Percentiles rank a stretch among this genome's conserved stretches.
Evolutionary conservation across 1,140 invertebrate genomes (phyloP).

Genomic region (Brachionus rubens): DNA sequence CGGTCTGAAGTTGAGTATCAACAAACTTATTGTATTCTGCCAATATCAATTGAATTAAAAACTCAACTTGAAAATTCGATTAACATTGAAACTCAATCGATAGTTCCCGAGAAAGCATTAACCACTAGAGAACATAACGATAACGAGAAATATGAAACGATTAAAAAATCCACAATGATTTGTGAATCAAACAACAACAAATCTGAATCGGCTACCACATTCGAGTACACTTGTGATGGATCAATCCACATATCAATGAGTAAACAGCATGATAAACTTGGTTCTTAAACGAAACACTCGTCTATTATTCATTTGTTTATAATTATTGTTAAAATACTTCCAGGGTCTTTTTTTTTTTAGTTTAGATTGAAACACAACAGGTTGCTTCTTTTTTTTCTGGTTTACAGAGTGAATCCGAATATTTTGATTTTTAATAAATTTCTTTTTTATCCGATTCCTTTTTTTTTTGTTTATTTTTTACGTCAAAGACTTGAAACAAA

Average conservation of each 20-base stretch:
- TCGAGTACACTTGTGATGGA: background rate
- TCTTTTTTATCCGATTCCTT: too few relatives aligned
- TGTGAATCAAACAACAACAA: background rate
- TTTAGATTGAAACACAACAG: too few relatives aligned
- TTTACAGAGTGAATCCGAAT: too few relatives aligned
- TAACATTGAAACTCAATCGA: conserved; percentile 1
- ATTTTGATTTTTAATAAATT: too few relatives aligned
- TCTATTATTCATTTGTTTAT: conserved; percentile 2
- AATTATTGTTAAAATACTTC: too few relatives aligned
- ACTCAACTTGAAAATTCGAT: background rate
- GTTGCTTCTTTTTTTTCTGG: too few relatives aligned
- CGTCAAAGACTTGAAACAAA: too few relatives aligned
- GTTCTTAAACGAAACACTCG: background rate
- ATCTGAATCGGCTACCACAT: background rate
- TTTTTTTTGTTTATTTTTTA: too few relatives aligned
- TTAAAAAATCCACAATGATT: background rate
- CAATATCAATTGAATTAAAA: background rate
- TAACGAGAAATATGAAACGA: background rate
- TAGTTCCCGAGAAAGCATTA: background rate
- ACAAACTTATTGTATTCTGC: background rate
- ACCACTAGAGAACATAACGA: background rate
- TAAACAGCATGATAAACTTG: background rate
- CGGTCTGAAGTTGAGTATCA: background rate
- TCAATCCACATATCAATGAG: background rate
- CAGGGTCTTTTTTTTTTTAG: too few relatives aligned